Evolutionary conservation across 2,113 vertebrate genomes (phyloP).

Genomic region (Chionis minor): DNA sequence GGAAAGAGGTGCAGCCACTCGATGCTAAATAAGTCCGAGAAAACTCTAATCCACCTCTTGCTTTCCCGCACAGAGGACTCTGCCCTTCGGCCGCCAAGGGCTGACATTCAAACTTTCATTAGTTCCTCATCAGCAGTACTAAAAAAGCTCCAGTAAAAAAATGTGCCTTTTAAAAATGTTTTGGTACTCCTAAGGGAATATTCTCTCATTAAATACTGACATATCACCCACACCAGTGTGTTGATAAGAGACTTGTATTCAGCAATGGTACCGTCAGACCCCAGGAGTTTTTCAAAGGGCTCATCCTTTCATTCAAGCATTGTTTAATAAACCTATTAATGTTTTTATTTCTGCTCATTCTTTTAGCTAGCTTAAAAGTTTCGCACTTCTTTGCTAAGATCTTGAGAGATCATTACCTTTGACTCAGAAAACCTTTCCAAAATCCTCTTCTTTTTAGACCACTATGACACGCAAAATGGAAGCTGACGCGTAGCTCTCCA

Average conservation of each 20-base stretch:
- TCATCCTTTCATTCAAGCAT: neutral
- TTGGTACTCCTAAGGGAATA: neutral
- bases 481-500: neutral
- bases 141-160: neutral
- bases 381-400: neutral
- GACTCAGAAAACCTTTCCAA: neutral
- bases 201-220: neutral
- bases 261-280: neutral
- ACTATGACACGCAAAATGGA: neutral
- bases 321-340: neutral
- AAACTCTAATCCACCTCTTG: neutral
- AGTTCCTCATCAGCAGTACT: neutral
- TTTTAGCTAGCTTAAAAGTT: neutral
- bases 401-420: neutral
- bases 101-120: neutral
- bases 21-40: neutral
- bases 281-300: neutral
- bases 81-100: neutral
- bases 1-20: neutral
- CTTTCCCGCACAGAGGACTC: neutral
- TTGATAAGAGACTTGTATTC: too few relatives aligned
- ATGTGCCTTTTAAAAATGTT: neutral
- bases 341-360: neutral
- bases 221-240: neutral
- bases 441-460: neutral